Conservation (phyloP, 2,888 invertebrate species). For the Lepidocyrtoides sp. region DNA sequence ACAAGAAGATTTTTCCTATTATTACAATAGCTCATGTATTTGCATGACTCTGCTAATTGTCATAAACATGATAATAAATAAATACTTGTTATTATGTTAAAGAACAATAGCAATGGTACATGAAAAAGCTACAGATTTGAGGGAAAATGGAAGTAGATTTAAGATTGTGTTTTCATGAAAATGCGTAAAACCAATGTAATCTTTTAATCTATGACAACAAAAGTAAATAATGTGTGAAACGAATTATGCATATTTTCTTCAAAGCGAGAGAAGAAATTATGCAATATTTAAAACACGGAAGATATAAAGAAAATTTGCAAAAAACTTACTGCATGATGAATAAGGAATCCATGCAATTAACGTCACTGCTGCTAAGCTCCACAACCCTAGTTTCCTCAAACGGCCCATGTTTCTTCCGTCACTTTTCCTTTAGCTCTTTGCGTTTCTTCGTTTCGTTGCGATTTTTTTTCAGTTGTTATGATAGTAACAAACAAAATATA, state of each 20-base stretch:
- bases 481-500: conserved; percentile 13
- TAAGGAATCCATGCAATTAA: conserved; percentile 69
- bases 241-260: conserved; percentile 2
- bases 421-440: not conserved
- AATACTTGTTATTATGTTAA: not conserved
- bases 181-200: not conserved
- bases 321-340: conserved; percentile 58
- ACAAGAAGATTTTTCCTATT: not conserved
- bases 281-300: conserved; percentile 50
- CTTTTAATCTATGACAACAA: conserved; percentile 32
- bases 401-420: conserved; percentile 64
- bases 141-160: conserved; percentile 26
- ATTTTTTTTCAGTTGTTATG: not conserved
- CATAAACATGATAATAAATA: not conserved
- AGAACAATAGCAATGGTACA: not conserved
- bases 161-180: not conserved
- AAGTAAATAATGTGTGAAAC: conserved; percentile 14
- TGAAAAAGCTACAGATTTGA: not conserved
- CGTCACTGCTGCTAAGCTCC: conserved; percentile 70
- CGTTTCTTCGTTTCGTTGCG: not conserved
- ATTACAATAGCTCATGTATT: not conserved
- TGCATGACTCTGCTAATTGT: conserved; percentile 10
- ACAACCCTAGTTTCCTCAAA: conserved; percentile 52
- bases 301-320: not conserved
- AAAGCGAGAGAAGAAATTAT: not conserved